Percentiles rank a stretch among this genome's conserved stretches.
Conservation (phyloP, 2,888 invertebrate genomes). For the Cerastoderma edule region DNA sequence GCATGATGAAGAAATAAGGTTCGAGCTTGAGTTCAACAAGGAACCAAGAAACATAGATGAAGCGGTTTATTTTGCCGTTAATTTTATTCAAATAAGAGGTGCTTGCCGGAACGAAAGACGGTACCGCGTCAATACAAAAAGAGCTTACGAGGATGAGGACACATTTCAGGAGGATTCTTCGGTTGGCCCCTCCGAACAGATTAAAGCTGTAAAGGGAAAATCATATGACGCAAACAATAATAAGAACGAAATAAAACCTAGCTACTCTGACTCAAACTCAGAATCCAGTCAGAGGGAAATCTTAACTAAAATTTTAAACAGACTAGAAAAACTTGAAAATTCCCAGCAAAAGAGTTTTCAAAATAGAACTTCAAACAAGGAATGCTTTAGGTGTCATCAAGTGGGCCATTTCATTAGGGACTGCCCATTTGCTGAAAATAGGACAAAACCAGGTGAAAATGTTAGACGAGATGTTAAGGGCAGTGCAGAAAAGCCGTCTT, state of each 20-base stretch:
- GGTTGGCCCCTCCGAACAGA: background rate
- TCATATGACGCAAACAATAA: background rate
- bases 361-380: no score
- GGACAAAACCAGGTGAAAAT: no score
- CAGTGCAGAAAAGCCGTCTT: no score
- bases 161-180: background rate
- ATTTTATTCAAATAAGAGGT: slow-evolving; percentile 7
- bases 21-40: slow-evolving; percentile 31
- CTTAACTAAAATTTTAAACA: no score
- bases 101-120: background rate
- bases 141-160: background rate
- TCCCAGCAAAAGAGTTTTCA: no score
- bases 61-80: slow-evolving; percentile 21
- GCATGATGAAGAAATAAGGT: slow-evolving; percentile 28
- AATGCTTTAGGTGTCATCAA: no score
- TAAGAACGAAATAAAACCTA: slow-evolving; percentile 33
- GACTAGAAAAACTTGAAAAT: no score
- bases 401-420: no score
- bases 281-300: no score
- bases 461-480: no score
- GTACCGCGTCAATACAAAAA: background rate
- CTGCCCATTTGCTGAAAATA: no score
- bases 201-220: background rate
- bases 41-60: slow-evolving; percentile 28
- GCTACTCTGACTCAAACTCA: no score